Conservation (phyloP, 2,888 invertebrate species). For the Eurytoma californica region DNA sequence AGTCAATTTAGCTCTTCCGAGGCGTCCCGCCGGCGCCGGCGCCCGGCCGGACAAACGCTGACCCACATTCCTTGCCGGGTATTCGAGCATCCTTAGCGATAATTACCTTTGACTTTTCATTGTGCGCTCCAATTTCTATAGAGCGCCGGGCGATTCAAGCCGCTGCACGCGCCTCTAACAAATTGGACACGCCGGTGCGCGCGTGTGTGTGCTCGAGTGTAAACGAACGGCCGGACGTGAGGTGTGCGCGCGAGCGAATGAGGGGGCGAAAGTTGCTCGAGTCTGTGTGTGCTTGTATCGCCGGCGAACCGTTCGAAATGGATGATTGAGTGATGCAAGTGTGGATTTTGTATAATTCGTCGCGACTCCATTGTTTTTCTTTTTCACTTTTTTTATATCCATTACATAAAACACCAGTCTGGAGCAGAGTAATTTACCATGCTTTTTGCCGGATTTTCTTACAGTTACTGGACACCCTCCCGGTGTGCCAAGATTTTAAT, state of each 20-base stretch:
- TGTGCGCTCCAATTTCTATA: conserved; percentile 68
- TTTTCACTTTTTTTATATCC: conserved; percentile 2
- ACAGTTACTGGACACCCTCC: conserved; percentile 99
- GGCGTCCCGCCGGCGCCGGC: neutral
- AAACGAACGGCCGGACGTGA: conserved; percentile 30
- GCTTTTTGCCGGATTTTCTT: conserved; percentile 76
- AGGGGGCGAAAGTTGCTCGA: neutral
- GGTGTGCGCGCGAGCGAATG: neutral
- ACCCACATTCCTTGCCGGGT: conserved; percentile 58
- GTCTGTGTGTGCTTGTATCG: neutral
- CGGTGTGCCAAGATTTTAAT: conserved; percentile 99
- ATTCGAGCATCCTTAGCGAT: conserved; percentile 68
- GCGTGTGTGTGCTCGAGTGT: conserved; percentile 31
- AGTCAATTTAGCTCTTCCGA: conserved; percentile 6
- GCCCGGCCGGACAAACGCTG: neutral
- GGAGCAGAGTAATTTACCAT: conserved; percentile 60
- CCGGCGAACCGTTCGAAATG: conserved; percentile 44
- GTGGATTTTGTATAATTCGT: conserved; percentile 52
- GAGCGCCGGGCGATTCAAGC: conserved; percentile 70
- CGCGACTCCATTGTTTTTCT: conserved; percentile 28
- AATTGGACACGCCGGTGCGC: conserved; percentile 63
- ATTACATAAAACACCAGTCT: neutral
- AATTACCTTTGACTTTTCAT: conserved; percentile 70
- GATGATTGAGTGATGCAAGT: conserved; percentile 46
- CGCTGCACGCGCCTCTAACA: conserved; percentile 72